Base-by-base conservation (phyloP, 35 echinoderm and acorn worm species). In the Lytechinus pictus region DNA sequence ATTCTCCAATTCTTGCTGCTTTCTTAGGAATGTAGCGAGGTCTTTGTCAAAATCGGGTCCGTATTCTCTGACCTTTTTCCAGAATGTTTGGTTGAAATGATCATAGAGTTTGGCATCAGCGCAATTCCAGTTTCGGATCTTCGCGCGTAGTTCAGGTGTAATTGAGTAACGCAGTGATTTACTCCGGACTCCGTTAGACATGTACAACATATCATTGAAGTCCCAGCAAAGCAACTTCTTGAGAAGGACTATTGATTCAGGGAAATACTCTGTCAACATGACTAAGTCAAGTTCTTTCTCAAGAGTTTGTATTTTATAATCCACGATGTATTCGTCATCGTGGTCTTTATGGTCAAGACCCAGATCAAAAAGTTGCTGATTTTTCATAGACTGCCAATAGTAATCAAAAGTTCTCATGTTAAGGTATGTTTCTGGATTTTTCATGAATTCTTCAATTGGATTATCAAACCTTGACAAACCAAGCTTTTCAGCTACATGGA, bases 121-220 rank as follows among this genome's bases (percentile, higher is more conserved):
- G 24, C 91, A 53, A 86, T 96, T 96, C 95, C 95, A 96, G 8
- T 28, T 54, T 21, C 91, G 92, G 19, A 94, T 94, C 91, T 94
- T 93, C 16, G 0, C 53, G n/a, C 91, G 91, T 4, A 94, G 27
- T 52, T 94, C 71, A 10, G 51, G 44, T 10, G 95, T 28, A 8
- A 87, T 33, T 52, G 92, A 54, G 24, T 86, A 96, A 14, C 94
- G 61, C 21, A 92, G 87, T 13, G 72, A 94, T 0, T 94, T 24
- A 27, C 89, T 95, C 27, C 96, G 94, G 24, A 98, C 95, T 21
- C 94, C 95, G 7, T 94, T 95, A 7, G 97, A 90, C 58, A 97
- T 55, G 71, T 98, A 98, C 53, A 98, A n/a, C 28, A 98, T 98
- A 94, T 98, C 96, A 89, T 98, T 94, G 53, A 96, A 97, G 27